A percentile compares a stretch with the other conserved stretches of the same genome.
These are phyloP conservation scores for Rattus rattus DNA, from an alignment of 2,113 vertebrate genomes.

Conservation along the genomic window DNA sequence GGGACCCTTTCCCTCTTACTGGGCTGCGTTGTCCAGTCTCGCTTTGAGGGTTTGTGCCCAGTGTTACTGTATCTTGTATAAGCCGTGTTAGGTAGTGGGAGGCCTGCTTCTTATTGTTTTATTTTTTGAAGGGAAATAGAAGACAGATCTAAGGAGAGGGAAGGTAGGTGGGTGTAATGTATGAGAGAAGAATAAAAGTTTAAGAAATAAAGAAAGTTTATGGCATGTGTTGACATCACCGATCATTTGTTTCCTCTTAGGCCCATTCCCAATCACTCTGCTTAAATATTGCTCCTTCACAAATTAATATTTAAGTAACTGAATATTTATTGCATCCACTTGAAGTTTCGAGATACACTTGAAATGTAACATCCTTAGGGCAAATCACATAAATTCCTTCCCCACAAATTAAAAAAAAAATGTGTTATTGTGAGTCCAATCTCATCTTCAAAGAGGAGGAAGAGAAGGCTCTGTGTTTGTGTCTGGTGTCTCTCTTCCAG, in stretches of 20 bases:
- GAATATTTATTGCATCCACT: background rate
- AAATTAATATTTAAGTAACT: conserved; percentile 2
- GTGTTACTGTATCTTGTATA: background rate
- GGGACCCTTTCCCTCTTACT: background rate
- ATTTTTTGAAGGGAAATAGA: background rate
- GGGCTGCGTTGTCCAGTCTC: background rate
- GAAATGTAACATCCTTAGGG: background rate
- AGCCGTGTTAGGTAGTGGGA: background rate
- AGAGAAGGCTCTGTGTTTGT: too few species aligned
- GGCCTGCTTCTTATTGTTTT: background rate
- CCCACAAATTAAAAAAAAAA: background rate
- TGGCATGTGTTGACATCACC: background rate
- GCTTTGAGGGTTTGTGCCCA: background rate
- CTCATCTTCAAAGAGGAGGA: background rate
- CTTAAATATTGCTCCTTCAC: background rate
- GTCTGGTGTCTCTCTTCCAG: background rate
- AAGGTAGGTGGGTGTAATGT: background rate
- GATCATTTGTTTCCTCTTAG: background rate
- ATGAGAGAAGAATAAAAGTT: background rate
- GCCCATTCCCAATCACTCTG: background rate
- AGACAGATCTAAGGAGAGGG: background rate
- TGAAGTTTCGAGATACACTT: background rate
- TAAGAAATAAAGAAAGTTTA: background rate
- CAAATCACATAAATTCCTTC: background rate
- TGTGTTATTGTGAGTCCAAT: background rate